These are phyloP conservation scores for Steromphala cineraria DNA, from an alignment of 2,888 invertebrate genomes.

Conservation along the genomic window DNA sequence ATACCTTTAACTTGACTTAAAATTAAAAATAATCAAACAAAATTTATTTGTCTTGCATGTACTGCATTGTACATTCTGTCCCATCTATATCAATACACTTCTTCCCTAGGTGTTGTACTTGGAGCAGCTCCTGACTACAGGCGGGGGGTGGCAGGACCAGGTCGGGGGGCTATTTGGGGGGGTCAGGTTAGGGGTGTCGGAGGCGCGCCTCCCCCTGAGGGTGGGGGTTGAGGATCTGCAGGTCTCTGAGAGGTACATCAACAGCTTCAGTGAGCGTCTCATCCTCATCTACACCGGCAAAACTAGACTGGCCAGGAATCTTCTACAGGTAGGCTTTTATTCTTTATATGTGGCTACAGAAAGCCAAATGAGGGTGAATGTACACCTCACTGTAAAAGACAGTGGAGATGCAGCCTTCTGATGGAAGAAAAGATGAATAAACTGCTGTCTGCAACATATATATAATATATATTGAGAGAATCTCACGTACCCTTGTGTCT, in stretches of 20 bases:
- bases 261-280: conserved; percentile 74
- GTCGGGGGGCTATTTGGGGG: conserved; percentile 77
- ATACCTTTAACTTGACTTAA: too few relatives aligned
- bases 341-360: too few relatives aligned
- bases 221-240: conserved; percentile 68
- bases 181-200: conserved; percentile 74
- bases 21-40: background rate
- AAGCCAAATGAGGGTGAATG: background rate
- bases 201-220: conserved; percentile 69
- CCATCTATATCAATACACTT: too few relatives aligned
- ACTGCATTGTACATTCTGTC: too few relatives aligned
- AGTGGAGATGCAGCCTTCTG: too few relatives aligned
- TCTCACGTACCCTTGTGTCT: too few relatives aligned
- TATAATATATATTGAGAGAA: too few relatives aligned
- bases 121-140: conserved; percentile 78
- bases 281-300: conserved; percentile 78
- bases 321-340: conserved; percentile 74
- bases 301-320: conserved; percentile 78
- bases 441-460: too few relatives aligned
- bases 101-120: conserved; percentile 75
- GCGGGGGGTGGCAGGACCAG: conserved; percentile 80
- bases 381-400: too few relatives aligned
- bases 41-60: background rate
- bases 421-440: too few relatives aligned
- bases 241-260: conserved; percentile 55